Conservation (phyloP, 2,888 invertebrate genomes). For the Phyllotreta cruciferae region DNA sequence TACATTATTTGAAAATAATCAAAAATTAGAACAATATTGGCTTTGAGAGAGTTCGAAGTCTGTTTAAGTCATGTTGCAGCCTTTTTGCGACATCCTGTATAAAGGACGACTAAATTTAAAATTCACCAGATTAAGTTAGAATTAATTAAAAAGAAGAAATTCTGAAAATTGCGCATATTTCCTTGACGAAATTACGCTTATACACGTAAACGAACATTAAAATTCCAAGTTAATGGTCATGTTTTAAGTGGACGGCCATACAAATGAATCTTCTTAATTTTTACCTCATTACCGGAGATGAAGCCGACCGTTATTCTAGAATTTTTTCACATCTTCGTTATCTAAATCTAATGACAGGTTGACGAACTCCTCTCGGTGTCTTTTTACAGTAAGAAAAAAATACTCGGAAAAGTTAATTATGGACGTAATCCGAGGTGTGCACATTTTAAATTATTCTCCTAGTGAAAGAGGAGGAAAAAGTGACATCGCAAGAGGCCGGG, state of each 20-base stretch:
- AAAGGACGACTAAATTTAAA: too few species aligned
- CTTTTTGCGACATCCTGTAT: too few species aligned
- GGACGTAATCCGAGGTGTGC: constrained; percentile 42
- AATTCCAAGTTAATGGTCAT: constrained; percentile 7
- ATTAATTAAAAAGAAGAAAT: too few species aligned
- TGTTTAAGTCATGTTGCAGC: too few species aligned
- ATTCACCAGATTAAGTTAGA: too few species aligned
- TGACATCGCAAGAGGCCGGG: constrained; percentile 6
- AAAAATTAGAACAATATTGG: too few species aligned
- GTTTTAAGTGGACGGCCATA: background rate
- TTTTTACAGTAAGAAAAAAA: constrained; percentile 30
- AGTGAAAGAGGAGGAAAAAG: background rate
- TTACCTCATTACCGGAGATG: constrained; percentile 19
- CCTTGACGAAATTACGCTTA: too few species aligned
- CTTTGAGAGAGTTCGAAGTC: too few species aligned
- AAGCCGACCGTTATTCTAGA: constrained; percentile 18
- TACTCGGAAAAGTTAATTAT: constrained; percentile 47
- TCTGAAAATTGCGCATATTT: too few species aligned
- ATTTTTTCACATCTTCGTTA: constrained; percentile 35
- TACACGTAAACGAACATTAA: background rate
- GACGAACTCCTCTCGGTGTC: constrained; percentile 38
- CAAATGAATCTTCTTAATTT: constrained; percentile 14
- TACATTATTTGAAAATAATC: too few species aligned
- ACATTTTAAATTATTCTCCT: constrained; percentile 38
- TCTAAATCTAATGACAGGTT: constrained; percentile 42